Percentiles rank a stretch among this genome's conserved stretches.
These are phyloP conservation scores for Euclidia mi DNA, from an alignment of 2,888 invertebrate species.

Conservation along the genomic window DNA sequence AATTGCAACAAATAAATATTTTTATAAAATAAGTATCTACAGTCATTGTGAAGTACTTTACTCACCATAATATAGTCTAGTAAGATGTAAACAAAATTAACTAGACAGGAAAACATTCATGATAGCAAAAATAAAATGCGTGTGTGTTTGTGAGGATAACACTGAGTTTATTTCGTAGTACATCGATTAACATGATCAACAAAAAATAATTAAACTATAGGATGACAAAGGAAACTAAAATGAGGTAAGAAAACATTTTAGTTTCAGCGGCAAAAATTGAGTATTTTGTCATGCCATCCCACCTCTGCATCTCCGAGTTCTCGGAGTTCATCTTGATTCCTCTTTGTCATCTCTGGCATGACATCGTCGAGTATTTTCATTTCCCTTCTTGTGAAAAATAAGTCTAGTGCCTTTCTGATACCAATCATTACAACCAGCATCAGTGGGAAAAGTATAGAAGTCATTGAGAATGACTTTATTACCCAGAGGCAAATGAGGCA, in stretches of 20 bases:
- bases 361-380: slow-evolving; percentile 99
- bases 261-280: slow-evolving; percentile 80
- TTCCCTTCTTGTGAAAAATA: slow-evolving; percentile 97
- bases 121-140: slow-evolving; percentile 76
- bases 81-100: slow-evolving; percentile 48
- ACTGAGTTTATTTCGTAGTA: slow-evolving; percentile 73
- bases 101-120: slow-evolving; percentile 55
- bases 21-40: slow-evolving; percentile 22
- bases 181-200: slow-evolving; percentile 61
- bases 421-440: slow-evolving; percentile 99
- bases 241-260: slow-evolving; percentile 66
- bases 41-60: slow-evolving; percentile 44
- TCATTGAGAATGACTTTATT: slow-evolving; percentile 97
- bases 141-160: slow-evolving; percentile 66
- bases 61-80: slow-evolving; percentile 56
- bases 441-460: slow-evolving; percentile 98
- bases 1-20: slow-evolving; percentile 26
- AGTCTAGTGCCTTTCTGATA: slow-evolving; percentile 97
- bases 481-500: slow-evolving; percentile 97
- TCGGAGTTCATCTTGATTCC: no score
- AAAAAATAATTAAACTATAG: slow-evolving; percentile 60
- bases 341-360: slow-evolving; percentile 99
- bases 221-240: slow-evolving; percentile 68
- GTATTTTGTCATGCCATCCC: slow-evolving; percentile 92
- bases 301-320: slow-evolving; percentile 95